Evolutionary conservation across 2,888 invertebrate species (phyloP).

Genomic region (Plebejus anna): DNA sequence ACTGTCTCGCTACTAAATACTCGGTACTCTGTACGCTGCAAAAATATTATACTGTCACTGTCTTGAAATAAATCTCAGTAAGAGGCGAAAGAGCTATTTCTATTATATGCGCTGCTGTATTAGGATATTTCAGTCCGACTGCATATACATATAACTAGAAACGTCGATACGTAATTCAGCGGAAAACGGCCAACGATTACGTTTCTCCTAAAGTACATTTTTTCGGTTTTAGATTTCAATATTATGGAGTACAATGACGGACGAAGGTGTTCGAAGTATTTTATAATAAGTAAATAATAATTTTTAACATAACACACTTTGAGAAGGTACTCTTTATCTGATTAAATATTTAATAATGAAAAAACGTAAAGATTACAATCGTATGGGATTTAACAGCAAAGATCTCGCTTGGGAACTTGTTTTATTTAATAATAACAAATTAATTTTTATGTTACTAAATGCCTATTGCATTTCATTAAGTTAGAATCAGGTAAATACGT

Average conservation of each 20-base stretch:
- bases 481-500: no score
- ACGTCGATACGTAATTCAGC: neutral
- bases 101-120: neutral
- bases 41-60: neutral
- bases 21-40: neutral
- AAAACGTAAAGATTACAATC: neutral
- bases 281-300: neutral
- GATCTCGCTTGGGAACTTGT: no score
- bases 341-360: neutral
- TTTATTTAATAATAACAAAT: no score
- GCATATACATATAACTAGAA: neutral
- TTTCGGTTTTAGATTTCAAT: no score
- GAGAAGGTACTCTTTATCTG: neutral
- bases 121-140: neutral
- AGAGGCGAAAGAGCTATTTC: neutral
- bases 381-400: neutral
- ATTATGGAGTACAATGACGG: neutral
- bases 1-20: no score
- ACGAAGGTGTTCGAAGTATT: neutral
- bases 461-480: no score
- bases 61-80: neutral
- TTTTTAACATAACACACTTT: neutral
- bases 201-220: no score
- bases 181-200: neutral
- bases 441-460: no score